Evolutionary conservation across 2,888 invertebrate species (phyloP).

Genomic region (Subacronicta megacephala): DNA sequence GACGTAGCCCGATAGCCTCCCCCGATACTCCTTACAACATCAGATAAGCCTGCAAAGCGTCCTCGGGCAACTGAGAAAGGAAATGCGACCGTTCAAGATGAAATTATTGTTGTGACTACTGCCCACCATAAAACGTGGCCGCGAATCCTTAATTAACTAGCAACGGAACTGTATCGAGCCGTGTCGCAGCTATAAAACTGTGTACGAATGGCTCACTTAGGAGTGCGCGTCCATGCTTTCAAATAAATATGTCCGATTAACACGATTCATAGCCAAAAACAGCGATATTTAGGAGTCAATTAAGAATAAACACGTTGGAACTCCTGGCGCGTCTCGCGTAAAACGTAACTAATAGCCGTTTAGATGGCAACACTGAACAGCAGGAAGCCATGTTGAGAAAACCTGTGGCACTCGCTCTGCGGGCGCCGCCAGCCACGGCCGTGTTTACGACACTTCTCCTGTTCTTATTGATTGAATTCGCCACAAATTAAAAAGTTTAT

Average conservation of each 20-base stretch:
- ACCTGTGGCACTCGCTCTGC: slow-evolving; percentile 71
- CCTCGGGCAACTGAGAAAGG: slow-evolving; percentile 72
- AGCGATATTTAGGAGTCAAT: slow-evolving; percentile 86
- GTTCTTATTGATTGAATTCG: slow-evolving; percentile 78
- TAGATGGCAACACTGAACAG: slow-evolving; percentile 80
- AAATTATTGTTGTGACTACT: slow-evolving; percentile 83
- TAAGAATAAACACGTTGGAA: slow-evolving; percentile 81
- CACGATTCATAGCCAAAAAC: slow-evolving; percentile 82
- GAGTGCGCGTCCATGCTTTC: slow-evolving; percentile 67
- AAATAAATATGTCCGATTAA: slow-evolving; percentile 83
- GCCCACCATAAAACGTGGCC: slow-evolving; percentile 74
- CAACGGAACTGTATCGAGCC: slow-evolving; percentile 72
- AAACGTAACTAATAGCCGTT: slow-evolving; percentile 82
- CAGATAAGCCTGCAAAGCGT: slow-evolving; percentile 76
- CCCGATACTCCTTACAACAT: slow-evolving; percentile 77
- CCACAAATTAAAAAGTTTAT: slow-evolving; percentile 78
- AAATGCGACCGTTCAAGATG: slow-evolving; percentile 71
- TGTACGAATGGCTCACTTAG: slow-evolving; percentile 70
- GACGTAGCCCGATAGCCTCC: slow-evolving; percentile 70
- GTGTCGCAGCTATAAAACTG: slow-evolving; percentile 56
- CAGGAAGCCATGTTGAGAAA: slow-evolving; percentile 79
- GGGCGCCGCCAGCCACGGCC: slow-evolving; percentile 65
- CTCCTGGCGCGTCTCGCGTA: slow-evolving; percentile 79
- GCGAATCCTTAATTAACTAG: slow-evolving; percentile 80
- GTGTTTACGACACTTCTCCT: slow-evolving; percentile 77